Evolutionary conservation across 2,797 vertebrate species (phyloP), one percentile per base, ranked within the genome.

Genomic region (Simalia tracyae): DNA sequence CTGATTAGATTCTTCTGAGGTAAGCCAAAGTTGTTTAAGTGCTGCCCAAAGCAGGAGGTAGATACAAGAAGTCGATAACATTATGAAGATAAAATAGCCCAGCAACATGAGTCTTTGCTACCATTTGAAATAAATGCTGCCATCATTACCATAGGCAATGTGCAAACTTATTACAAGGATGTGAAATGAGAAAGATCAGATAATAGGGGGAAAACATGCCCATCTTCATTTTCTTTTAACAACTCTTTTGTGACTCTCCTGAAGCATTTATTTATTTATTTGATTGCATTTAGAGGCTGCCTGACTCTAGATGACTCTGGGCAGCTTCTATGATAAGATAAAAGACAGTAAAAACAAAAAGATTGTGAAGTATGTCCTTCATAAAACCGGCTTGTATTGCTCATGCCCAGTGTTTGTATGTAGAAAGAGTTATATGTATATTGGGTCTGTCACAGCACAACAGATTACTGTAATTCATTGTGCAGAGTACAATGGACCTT

Each of bases 11-110:
- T 54, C 8, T 54, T 54, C 50, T 54, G 50, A 54, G 50, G 50
- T 54, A 54, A 54, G 50, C 50, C 8, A 54, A 54, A 7, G 8
- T 54, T 54, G 50, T 54, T 7, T 54, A 54, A 54, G 50, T 54
- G 50, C 50, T 54, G 50, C 50, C 50, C 50, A 54, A 54, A 54
- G 50, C 50, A 54, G 5, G 8, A 54, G 5, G 31, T 56, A 84
- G 54, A 50, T 91, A n/a, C 68, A 42, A 89, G 89, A 93, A 93
- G 57, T 54, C 56, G 59, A 87, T 76, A 76, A 59, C 15, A 36
- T 42, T 76, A 9, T 14, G n/a, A 8, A 8, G 26, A n/a, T 24
- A 8, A 50, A 24, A 15, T 68, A 1, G 64, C 8, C 46, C 50
- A 56, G 50, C 66, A 36, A 66, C 50, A 36, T 36, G 50, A 24